Conservation (phyloP, 2,888 invertebrate species). For the Eulithis testata region DNA sequence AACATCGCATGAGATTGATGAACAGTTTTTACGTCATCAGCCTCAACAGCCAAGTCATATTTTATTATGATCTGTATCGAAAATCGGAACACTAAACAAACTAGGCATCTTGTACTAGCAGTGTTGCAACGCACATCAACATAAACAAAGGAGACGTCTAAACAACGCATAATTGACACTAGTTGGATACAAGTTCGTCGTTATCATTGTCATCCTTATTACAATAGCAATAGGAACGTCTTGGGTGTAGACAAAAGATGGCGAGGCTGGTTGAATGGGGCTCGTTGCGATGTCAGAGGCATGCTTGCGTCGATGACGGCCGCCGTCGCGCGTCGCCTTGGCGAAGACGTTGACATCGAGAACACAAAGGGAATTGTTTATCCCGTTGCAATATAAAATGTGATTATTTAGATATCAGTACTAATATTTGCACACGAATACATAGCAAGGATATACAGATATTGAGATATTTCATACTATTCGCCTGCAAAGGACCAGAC, state of each 20-base stretch:
- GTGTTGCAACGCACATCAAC: constrained; percentile 43
- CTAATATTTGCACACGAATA: neutral
- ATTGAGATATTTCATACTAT: too few species aligned
- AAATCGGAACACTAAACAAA: constrained; percentile 6
- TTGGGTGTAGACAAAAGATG: constrained; percentile 28
- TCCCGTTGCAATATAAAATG: constrained; percentile 33
- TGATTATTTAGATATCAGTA: neutral
- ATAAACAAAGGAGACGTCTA: constrained; percentile 56
- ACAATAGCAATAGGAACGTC: constrained; percentile 36
- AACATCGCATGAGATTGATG: constrained; percentile 38
- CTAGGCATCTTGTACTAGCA: constrained; percentile 15
- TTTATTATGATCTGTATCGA: constrained; percentile 4
- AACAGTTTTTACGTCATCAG: constrained; percentile 37
- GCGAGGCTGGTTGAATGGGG: constrained; percentile 46
- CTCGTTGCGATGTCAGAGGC: constrained; percentile 52
- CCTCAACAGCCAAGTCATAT: constrained; percentile 9
- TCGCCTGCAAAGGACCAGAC: neutral
- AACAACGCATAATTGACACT: constrained; percentile 57
- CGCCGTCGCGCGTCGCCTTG: constrained; percentile 40
- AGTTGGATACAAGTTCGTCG: constrained; percentile 41
- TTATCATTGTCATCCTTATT: constrained; percentile 44
- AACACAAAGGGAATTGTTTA: constrained; percentile 46
- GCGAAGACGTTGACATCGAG: constrained; percentile 54
- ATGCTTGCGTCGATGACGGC: constrained; percentile 55
- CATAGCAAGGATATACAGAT: too few species aligned